Evolutionary conservation across 1,140 invertebrate genomes (phyloP), one percentile per base, ranked within the genome.

Genomic region (Reticulitermes speratus): DNA sequence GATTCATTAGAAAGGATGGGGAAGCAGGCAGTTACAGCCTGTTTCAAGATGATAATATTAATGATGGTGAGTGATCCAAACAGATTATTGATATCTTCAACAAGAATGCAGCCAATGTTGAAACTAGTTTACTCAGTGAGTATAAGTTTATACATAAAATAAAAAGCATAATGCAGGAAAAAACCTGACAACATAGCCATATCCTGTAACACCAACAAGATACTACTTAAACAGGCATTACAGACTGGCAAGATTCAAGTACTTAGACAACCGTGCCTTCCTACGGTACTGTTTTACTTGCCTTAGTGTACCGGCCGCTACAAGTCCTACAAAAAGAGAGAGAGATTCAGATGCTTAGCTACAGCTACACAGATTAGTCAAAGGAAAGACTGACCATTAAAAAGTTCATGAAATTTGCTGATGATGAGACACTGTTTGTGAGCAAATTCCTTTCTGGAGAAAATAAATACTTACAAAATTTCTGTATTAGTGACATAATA

Each of bases 251-350:
- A 84, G 84, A 84, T 45, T 84, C 84, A 84, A 84, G 59, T 84
- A 84, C 84, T 84, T 52, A 21, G 84, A 55, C 59, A 84, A n/a
- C 30, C 84, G 45, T 55, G 48, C n/a, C 84, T 84, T 84, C 59
- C 59, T 65, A 84, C 84, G 84, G 30, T 52, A 84, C 88, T 30
- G 65, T 30, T 89, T 88, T 91, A 92, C 91, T 91, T 92, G 91
- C 91, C 91, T 91, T 90, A 90, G 89, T 86, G 89, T 89, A 90
- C 88, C 89, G 88, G 89, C 91, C 89, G 91, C 90, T 89, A 90
- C 90, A 91, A 91, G 90, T 88, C 91, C 91, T 92, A 92, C 88
- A 92, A 91, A 90, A 91, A 88, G 91, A 92, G 89, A 92, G 91
- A 86, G 0, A 75, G 5, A 75, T 86, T 86, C 30, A 86, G 44